Conservation (phyloP, 2,797 vertebrate species). For the Falco rusticolus region DNA sequence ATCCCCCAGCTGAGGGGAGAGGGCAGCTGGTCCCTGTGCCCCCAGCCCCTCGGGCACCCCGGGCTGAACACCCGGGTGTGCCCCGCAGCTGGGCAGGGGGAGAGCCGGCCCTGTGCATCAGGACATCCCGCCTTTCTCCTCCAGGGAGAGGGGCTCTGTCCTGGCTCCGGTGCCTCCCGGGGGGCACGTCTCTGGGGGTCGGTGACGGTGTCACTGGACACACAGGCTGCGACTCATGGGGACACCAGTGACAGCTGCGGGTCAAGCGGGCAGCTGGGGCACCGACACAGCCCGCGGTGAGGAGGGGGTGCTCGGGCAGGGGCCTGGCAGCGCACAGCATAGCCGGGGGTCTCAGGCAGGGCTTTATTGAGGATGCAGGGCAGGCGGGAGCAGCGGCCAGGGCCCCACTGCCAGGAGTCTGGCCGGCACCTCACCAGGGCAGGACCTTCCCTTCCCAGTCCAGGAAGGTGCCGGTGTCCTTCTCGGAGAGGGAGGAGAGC, state of each 20-base stretch:
- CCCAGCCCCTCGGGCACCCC: background rate
- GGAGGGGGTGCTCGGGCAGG: background rate
- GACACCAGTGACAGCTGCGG: accelerated
- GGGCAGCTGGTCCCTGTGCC: background rate
- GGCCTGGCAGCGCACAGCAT: background rate
- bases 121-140: background rate
- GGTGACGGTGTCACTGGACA: background rate
- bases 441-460: conserved; percentile 26
- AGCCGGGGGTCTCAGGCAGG: background rate
- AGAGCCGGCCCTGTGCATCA: background rate
- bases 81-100: background rate
- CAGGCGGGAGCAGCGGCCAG: background rate
- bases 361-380: background rate
- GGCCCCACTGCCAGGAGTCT: background rate
- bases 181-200: background rate
- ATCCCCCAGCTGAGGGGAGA: background rate
- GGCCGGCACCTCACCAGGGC: background rate
- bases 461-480: background rate
- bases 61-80: background rate
- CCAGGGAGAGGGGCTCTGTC: background rate
- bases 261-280: accelerated
- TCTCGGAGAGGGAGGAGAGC: conserved; percentile 7
- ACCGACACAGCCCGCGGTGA: accelerated
- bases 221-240: accelerated
- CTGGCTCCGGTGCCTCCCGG: accelerated